Evolutionary conservation across 2,888 invertebrate species (phyloP).

Genomic region (Drosophila monieri): DNA sequence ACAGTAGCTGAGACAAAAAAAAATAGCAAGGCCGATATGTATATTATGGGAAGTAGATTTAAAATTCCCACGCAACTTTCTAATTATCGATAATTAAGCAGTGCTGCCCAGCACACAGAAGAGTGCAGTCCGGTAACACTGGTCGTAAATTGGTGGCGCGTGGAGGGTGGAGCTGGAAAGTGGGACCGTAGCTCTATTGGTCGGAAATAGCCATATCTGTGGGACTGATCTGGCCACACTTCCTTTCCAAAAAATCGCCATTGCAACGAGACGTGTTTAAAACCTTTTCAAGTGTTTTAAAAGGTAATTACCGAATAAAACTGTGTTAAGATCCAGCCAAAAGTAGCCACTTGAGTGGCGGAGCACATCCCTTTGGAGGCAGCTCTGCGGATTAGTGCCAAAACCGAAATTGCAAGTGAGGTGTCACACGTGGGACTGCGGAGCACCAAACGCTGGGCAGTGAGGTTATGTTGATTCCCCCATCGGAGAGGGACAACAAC

Average conservation of each 20-base stretch:
- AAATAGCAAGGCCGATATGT: neutral
- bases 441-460: slow-evolving; percentile 41
- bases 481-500: slow-evolving; percentile 51
- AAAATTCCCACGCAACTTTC: neutral
- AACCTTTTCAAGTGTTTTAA: slow-evolving; percentile 83
- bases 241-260: slow-evolving; percentile 83
- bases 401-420: slow-evolving; percentile 25
- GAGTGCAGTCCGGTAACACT: neutral
- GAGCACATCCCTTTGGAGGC: slow-evolving; percentile 33
- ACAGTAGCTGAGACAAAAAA: neutral
- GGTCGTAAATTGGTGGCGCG: neutral
- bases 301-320: slow-evolving; percentile 77
- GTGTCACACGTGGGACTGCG: slow-evolving; percentile 78
- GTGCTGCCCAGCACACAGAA: neutral
- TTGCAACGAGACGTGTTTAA: slow-evolving; percentile 83
- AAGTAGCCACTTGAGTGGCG: slow-evolving; percentile 9
- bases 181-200: neutral
- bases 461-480: slow-evolving; percentile 80
- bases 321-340: slow-evolving; percentile 37
- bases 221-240: slow-evolving; percentile 69
- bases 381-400: slow-evolving; percentile 6
- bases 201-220: neutral
- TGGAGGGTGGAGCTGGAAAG: neutral
- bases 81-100: neutral
- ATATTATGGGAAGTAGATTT: neutral